phyloP scores from a whole-genome alignment of 2,888 invertebrate species.

The Aphodius granarius region DNA sequence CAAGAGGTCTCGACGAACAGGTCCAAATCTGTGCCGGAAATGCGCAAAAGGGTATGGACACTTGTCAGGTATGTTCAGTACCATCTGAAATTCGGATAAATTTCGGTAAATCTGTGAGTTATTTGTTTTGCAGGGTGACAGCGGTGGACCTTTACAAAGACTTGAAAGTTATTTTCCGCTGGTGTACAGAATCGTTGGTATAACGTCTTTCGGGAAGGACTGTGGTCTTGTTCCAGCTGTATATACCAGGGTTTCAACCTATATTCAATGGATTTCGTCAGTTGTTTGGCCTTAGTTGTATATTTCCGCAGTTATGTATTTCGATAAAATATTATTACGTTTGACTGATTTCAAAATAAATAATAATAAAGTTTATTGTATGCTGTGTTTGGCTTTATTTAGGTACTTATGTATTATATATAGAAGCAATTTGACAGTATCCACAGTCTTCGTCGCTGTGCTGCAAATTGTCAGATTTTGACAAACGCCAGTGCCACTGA shows the following conservation, averaged over 20 bases:
- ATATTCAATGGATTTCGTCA: conserved; percentile 54
- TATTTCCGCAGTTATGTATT: neutral
- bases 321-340: neutral
- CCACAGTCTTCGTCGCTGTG: too few species aligned
- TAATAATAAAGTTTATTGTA: neutral
- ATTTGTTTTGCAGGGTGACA: conserved; percentile 54
- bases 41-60: conserved; percentile 32
- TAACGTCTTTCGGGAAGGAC: conserved; percentile 53
- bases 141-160: conserved; percentile 60
- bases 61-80: conserved; percentile 38
- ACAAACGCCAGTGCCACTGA: too few species aligned
- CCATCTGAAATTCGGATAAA: neutral
- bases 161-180: conserved; percentile 44
- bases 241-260: conserved; percentile 54
- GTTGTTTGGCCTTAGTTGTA: conserved; percentile 51
- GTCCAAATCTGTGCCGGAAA: conserved; percentile 41
- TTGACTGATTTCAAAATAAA: neutral
- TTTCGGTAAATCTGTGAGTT: neutral
- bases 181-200: conserved; percentile 51
- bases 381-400: neutral
- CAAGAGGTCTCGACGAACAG: conserved; percentile 32
- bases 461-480: too few species aligned
- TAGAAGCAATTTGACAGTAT: too few species aligned
- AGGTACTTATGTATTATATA: too few species aligned
- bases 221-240: conserved; percentile 52